phyloP scores from a whole-genome alignment of 2,113 vertebrate species.

The Silurus asotus region DNA sequence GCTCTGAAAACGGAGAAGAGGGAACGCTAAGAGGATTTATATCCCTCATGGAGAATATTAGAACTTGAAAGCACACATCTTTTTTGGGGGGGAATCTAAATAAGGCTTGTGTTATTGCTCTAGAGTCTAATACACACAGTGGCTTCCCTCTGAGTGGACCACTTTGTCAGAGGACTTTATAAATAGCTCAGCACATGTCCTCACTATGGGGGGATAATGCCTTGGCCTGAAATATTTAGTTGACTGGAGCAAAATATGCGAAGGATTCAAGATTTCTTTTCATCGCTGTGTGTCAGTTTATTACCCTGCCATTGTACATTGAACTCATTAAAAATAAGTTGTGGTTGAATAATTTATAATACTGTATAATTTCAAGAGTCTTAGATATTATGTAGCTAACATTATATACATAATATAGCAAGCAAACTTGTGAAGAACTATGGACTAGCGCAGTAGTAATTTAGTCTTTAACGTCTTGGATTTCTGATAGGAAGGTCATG shows the following conservation, averaged over 20 bases:
- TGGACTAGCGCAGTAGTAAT: not conserved
- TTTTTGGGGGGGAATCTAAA: constrained; percentile 68
- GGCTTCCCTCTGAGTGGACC: constrained; percentile 69
- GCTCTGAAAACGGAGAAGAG: not conserved
- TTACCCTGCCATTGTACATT: not conserved
- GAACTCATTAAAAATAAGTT: not conserved
- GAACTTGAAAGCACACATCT: constrained; percentile 23
- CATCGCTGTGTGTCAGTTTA: not conserved
- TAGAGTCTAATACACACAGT: constrained; percentile 68
- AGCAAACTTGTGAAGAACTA: not conserved
- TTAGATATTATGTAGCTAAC: not conserved
- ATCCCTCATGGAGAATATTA: constrained; percentile 49
- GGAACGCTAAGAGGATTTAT: constrained; percentile 42
- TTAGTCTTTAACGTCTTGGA: not conserved
- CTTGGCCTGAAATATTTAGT: constrained; percentile 38
- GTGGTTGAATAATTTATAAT: not conserved
- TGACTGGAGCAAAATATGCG: not conserved
- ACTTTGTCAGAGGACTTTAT: constrained; percentile 73
- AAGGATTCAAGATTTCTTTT: not conserved
- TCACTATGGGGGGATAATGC: constrained; percentile 46
- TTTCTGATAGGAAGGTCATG: no score
- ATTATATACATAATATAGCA: not conserved
- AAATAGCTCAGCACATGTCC: constrained; percentile 73
- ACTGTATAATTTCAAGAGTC: not conserved
- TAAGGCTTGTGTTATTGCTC: constrained; percentile 51